Base-by-base conservation (phyloP, 2,888 invertebrate genomes). In the Enchytraeus crypticus region DNA sequence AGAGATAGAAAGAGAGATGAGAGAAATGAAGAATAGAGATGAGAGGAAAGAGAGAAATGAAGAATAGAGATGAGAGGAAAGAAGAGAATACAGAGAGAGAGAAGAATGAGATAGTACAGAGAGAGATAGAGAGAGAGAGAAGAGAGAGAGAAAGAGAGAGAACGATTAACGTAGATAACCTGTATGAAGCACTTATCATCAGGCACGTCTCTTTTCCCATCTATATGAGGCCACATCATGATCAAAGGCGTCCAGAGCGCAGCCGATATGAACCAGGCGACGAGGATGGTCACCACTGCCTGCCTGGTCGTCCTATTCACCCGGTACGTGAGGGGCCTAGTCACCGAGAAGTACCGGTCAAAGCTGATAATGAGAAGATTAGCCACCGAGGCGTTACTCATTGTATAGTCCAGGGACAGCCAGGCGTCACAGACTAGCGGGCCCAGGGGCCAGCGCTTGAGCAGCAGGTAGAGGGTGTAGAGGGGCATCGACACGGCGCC, bases 221-320 rank as follows among this genome's bases (percentile, higher is more conserved):
- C 96, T 70, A 98, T 92, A 78, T 95, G 91, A 55, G 96, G 97
- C 96, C 96, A 97, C 69, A 91, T 88, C 82, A 93, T 92, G 75
- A 97, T 97, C 95, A 95, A 97, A 2, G 97, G 97, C 23, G 95
- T 95, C 97, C 97, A 98, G 61, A 97, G 82, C 62, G 95, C 81
- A 68, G 92, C 80, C 67, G 95, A 95, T 71, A 97, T 88, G 57
- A 92, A 88, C 93, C 97, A 98, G 57, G 96, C 96, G 72, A 87
- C 86, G 23, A 82, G 89, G 71, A 98, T 97, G 93, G 96, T 95
- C 69, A 89, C 83, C 23, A 89, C 89, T 56, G 96, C 97, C 73
- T 89, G 86, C 72, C 86, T 86, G 65, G 92, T 92, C 72, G 95
- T 97, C 78, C 97, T 85, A 78, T 89, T 90, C 27, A 92, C 96